Percentiles rank a stretch among this genome's conserved stretches.
phyloP scores from a whole-genome alignment of 2,113 vertebrate species.

The Fulmarus glacialis region DNA sequence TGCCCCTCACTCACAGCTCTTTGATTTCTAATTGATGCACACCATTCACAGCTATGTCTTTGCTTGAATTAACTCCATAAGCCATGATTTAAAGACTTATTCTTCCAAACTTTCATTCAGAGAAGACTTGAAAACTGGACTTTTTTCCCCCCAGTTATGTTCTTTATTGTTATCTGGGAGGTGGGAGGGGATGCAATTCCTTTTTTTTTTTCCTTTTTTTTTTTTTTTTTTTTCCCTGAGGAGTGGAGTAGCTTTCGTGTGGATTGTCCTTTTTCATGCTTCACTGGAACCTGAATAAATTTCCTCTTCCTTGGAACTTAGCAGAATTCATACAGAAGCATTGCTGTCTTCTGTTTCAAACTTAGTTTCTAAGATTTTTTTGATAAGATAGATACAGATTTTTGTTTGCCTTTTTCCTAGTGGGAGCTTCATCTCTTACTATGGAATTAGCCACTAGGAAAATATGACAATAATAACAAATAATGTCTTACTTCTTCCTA shows the following conservation, averaged over 20 bases:
- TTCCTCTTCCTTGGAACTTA: neutral
- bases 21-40: neutral
- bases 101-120: neutral
- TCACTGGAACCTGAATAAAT: neutral
- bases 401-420: neutral
- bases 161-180: neutral
- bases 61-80: neutral
- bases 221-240: neutral
- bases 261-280: neutral
- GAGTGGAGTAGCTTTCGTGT: neutral
- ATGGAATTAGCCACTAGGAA: neutral
- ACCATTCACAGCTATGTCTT: neutral
- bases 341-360: neutral
- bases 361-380: neutral
- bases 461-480: neutral
- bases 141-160: neutral
- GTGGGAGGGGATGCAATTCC: accelerated
- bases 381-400: neutral
- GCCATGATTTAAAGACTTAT: neutral
- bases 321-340: neutral
- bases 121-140: neutral
- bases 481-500: neutral
- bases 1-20: neutral
- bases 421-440: neutral
- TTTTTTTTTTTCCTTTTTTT: no score